Evolutionary conservation across 2,113 vertebrate genomes (phyloP), one percentile per base, ranked within the genome.

Genomic region (Acanthisitta chloris): DNA sequence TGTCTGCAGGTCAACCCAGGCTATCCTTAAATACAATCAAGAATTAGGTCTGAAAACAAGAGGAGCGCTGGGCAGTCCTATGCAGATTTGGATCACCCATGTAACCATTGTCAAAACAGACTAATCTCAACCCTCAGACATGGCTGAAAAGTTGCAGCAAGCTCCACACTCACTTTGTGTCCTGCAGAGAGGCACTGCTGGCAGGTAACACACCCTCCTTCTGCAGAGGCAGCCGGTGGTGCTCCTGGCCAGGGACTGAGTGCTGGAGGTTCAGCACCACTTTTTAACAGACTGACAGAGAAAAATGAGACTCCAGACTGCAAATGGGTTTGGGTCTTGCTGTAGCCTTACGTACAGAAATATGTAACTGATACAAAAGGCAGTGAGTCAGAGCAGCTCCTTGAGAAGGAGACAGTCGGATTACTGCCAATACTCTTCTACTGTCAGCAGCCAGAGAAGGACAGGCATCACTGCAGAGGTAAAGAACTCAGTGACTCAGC

Each of bases 191-290:
- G 51, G 6, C 36, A 2, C 33, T 69, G 51, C 45, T 57, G 80
- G 19, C 76, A 82, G 49, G 40, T 15, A 6, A 17, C 6, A 0
- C 25, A 15, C 0, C 3, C 29, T 62, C 13, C 45, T 58, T 43
- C 51, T 34, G 69, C 34, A 48, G 31, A 3, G 1, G 40, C 34
- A 81, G 34, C 51, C 3, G 0, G 21, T 10, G 57, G 7, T 71
- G 49, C 46, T 69, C 17, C 57, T 52, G 61, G 40, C 71, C 16
- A 16, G 36, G 17, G 38, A 33, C 34, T 14, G 61, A 73, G 36
- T 3, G 1, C 54, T 51, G 51, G 45, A 43, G 29, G 17, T 43
- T 48, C 73, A 59, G 29, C 61, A 31, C 12, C 0, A 0, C 38
- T 33, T 67, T 49, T 66, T 34, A 52, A 65, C 43, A 66, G 57